Evolutionary conservation across 2,113 vertebrate species (phyloP).

Genomic region (Pica pica): DNA sequence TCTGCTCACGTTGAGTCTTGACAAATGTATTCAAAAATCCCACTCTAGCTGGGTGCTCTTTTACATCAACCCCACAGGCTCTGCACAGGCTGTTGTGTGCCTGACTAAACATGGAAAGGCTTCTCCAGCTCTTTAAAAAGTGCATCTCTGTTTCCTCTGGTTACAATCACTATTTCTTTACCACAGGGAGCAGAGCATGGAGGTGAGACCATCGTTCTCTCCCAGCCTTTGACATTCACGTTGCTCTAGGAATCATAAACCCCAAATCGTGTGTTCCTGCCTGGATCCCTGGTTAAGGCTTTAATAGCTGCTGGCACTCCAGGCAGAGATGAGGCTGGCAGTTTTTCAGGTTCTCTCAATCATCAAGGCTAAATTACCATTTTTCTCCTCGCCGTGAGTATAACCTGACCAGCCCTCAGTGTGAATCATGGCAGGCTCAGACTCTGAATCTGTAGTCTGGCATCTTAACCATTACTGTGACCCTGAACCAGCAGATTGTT

Average conservation of each 20-base stretch:
- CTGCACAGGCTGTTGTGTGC: background rate
- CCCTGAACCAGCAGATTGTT: background rate
- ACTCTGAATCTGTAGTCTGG: background rate
- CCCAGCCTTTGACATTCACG: background rate
- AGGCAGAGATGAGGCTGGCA: background rate
- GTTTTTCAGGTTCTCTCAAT: background rate
- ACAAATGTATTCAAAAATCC: background rate
- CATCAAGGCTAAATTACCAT: background rate
- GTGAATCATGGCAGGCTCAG: background rate
- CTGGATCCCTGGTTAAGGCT: background rate
- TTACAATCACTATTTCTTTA: background rate
- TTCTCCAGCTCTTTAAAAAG: background rate
- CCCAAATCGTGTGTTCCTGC: background rate
- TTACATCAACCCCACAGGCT: background rate
- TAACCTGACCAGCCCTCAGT: background rate
- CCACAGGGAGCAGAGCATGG: background rate
- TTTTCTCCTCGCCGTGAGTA: background rate
- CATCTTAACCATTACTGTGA: background rate
- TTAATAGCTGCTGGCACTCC: background rate
- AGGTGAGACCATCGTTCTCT: background rate
- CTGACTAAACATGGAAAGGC: background rate
- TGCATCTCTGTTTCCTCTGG: background rate
- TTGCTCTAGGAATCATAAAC: background rate
- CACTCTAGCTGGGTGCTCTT: background rate
- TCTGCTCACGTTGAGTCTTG: fast-evolving